A percentile compares a stretch with the other conserved stretches of the same genome.
phyloP scores from a whole-genome alignment of 2,113 vertebrate species.

The Alosa alosa region DNA sequence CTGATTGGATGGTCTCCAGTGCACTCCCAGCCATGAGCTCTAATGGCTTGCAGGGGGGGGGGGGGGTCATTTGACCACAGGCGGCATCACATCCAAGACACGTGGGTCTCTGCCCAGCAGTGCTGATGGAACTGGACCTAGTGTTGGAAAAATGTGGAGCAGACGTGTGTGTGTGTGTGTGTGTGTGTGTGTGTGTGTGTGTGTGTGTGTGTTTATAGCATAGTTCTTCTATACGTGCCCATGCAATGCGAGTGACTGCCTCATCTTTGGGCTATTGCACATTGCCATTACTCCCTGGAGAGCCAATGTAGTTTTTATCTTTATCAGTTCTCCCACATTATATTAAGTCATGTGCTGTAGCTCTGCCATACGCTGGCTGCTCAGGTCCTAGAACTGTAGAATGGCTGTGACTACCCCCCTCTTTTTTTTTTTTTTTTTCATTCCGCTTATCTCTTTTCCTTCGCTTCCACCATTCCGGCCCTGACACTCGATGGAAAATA shows the following conservation, averaged over 20 bases:
- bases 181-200: neutral
- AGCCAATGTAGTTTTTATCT: neutral
- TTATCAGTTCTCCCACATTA: neutral
- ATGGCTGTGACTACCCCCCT: neutral
- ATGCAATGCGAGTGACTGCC: neutral
- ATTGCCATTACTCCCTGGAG: neutral
- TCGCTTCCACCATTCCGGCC: neutral
- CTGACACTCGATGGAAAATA: neutral
- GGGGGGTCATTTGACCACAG: neutral
- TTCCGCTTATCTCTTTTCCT: neutral
- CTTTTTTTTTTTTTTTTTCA: neutral
- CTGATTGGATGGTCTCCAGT: neutral
- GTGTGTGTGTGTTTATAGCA: neutral
- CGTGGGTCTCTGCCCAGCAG: neutral
- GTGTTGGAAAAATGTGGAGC: neutral
- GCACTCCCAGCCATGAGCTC: neutral
- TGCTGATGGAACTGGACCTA: neutral
- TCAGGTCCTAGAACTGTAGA: no score
- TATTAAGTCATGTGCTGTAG: neutral
- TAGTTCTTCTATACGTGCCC: neutral
- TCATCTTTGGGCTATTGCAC: neutral
- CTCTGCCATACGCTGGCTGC: no score
- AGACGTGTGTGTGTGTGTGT: neutral
- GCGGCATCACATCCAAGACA: neutral
- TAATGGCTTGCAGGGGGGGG: neutral